Percentiles rank a stretch among this genome's conserved stretches.
phyloP scores from a whole-genome alignment of 2,888 invertebrate species.

The Drymonia ruficornis region DNA sequence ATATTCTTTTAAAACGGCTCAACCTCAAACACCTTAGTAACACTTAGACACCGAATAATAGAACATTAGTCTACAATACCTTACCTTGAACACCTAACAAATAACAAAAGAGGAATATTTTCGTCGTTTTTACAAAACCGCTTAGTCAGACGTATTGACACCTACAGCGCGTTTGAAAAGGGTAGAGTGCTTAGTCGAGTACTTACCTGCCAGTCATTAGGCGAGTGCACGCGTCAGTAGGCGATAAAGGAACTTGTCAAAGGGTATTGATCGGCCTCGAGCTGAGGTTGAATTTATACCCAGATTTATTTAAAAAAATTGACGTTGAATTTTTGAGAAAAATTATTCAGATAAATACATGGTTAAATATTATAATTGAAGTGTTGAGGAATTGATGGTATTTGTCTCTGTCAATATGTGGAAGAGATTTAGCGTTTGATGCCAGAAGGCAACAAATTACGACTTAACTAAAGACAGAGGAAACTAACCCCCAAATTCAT shows the following conservation, averaged over 20 bases:
- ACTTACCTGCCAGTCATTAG: conserved; percentile 19
- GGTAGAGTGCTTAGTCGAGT: conserved; percentile 16
- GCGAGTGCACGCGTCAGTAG: conserved; percentile 12
- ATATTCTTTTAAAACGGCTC: too few relatives aligned
- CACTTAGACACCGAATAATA: too few relatives aligned
- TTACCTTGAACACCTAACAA: conserved; percentile 5
- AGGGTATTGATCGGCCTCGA: conserved; percentile 1
- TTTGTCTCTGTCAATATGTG: too few relatives aligned
- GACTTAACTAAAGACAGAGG: too few relatives aligned
- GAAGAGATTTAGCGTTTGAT: too few relatives aligned
- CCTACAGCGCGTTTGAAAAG: conserved; percentile 16
- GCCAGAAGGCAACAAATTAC: too few relatives aligned
- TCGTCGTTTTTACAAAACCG: conserved; percentile 15
- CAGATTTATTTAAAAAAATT: neutral
- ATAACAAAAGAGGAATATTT: conserved; percentile 10
- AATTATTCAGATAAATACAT: too few relatives aligned
- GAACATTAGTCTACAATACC: conserved; percentile 7
- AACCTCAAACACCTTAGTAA: too few relatives aligned
- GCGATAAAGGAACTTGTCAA: conserved; percentile 5
- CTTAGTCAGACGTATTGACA: conserved; percentile 20
- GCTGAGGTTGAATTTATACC: neutral
- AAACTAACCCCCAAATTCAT: too few relatives aligned
- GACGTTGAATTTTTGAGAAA: too few relatives aligned
- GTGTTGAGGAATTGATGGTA: too few relatives aligned
- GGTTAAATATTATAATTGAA: too few relatives aligned